Evolutionary conservation across 2,797 vertebrate species (phyloP), one percentile per base, ranked within the genome.

Genomic region (Ficedula albicollis): DNA sequence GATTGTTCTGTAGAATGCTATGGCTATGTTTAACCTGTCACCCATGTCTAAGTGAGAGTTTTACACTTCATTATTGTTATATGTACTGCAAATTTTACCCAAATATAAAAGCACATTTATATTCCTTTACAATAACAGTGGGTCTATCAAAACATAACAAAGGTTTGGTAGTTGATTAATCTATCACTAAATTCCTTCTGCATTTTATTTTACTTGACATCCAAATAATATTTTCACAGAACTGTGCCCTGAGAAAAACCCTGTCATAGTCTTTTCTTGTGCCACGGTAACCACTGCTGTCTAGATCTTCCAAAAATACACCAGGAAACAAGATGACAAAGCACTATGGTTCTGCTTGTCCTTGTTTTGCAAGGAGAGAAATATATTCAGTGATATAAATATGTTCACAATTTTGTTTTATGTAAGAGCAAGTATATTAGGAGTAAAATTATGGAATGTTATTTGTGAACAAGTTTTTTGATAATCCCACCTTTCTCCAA

Each of bases 321-420:
- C 58, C 27, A 92, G 15, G 11, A 84, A 93, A 75, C 30, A 2
- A 68, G 4, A 81, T 16, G 32, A 63, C 4, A 41, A 43, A 69
- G 5, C 8, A 43, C 12, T 0, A 0, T 20, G 4, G 10, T 11
- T 82, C 23, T 56, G 12, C 27, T 41, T 63, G 19, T 56, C 14
- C 11, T 55, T 55, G 3, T 74, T 76, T 32, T 66, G 29, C 21
- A 55, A 13, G 23, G 11, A 48, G n/a, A 77, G 2, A 91, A 80
- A 49, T 11, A 29, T 43, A 38, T 11, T 34, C 17, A 49, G 36
- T 39, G 16, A 19, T 27, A 21, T 9, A 52, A 4, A 30, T 25
- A 49, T 4, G 2, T 30, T 87, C 54, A 59, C 13, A 63, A 14
- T 17, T 60, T 63, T 4, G 3, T 51, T 79, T 80, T 41, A 64